These are phyloP conservation scores for Enoplosus armatus DNA, from an alignment of 2,797 vertebrate species.

Conservation along the genomic window DNA sequence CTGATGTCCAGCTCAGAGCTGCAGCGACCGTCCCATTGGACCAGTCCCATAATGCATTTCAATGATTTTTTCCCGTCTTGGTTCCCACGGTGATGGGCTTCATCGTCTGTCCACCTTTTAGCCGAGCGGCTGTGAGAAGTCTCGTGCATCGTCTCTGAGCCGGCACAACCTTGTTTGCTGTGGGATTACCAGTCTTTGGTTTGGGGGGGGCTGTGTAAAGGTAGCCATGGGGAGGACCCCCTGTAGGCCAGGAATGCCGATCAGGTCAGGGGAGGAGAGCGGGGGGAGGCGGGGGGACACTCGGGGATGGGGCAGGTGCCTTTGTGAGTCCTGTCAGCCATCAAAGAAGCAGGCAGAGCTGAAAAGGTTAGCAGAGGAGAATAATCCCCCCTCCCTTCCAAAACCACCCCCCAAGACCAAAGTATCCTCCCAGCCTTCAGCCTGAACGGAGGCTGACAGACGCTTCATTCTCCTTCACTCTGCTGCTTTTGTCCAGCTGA, in stretches of 20 bases:
- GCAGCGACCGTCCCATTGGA: conserved; percentile 39
- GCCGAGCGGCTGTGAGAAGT: conserved; percentile 71
- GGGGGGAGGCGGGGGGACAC: conserved; percentile 69
- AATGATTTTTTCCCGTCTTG: conserved; percentile 36
- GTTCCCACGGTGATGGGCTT: conserved; percentile 76
- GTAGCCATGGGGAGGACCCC: conserved; percentile 92
- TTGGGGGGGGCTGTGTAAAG: conserved; percentile 76
- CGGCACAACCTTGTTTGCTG: conserved; percentile 88
- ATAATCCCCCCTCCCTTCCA: conserved; percentile 66
- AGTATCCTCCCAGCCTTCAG: conserved; percentile 10
- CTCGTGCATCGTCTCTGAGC: conserved; percentile 80
- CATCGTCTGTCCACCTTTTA: conserved; percentile 69
- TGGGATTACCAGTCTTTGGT: conserved; percentile 88
- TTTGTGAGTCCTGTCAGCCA: conserved; percentile 87
- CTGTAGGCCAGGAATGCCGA: conserved; percentile 87
- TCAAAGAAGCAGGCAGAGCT: conserved; percentile 83
- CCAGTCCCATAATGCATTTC: conserved; percentile 68
- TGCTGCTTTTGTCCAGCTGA: conserved; percentile 22
- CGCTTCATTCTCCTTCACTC: conserved; percentile 15
- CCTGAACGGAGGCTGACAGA: conserved; percentile 62
- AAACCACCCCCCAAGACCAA: neutral
- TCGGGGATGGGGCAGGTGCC: conserved; percentile 90
- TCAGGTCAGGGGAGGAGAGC: conserved; percentile 83
- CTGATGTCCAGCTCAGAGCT: neutral
- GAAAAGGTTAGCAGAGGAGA: conserved; percentile 87